These are phyloP conservation scores for Palythoa grandiflora DNA, from an alignment of 92 coral and sea anemone genomes.

Conservation along the genomic window DNA sequence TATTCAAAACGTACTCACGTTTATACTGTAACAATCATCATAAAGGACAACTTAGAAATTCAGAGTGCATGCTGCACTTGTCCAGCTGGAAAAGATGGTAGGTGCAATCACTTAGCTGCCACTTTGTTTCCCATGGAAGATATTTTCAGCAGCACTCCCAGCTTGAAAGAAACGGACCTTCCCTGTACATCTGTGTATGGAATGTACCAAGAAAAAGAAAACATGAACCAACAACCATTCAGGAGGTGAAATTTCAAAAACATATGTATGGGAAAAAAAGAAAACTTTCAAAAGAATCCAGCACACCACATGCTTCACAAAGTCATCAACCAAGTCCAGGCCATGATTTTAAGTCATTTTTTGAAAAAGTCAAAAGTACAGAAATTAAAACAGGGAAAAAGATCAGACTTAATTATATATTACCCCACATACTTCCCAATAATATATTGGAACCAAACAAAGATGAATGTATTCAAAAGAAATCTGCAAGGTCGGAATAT, in stretches of 20 bases:
- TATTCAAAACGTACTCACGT: background rate
- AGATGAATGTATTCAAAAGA: conserved; percentile 46
- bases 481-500: conserved; percentile 61
- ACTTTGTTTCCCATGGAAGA: no score
- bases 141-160: no score
- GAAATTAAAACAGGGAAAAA: conserved; percentile 71
- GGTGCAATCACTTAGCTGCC: conserved; percentile 20
- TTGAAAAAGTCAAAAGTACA: conserved; percentile 61
- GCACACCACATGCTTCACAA: conserved; percentile 22
- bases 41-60: background rate
- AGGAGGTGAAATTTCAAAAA: conserved; percentile 66
- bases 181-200: conserved; percentile 67
- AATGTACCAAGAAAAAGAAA: conserved; percentile 65
- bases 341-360: conserved; percentile 36
- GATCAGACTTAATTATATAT: conserved; percentile 60
- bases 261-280: conserved; percentile 67
- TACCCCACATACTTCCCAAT: conserved; percentile 66
- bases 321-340: conserved; percentile 13
- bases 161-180: no score
- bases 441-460: conserved; percentile 48
- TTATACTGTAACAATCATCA: conserved; percentile 11
- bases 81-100: conserved; percentile 16
- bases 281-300: conserved; percentile 38
- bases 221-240: conserved; percentile 63
- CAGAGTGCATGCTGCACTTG: background rate